These are phyloP conservation scores for Malurus leucopterus DNA, from an alignment of 2,797 vertebrate genomes.

Conservation along the genomic window DNA sequence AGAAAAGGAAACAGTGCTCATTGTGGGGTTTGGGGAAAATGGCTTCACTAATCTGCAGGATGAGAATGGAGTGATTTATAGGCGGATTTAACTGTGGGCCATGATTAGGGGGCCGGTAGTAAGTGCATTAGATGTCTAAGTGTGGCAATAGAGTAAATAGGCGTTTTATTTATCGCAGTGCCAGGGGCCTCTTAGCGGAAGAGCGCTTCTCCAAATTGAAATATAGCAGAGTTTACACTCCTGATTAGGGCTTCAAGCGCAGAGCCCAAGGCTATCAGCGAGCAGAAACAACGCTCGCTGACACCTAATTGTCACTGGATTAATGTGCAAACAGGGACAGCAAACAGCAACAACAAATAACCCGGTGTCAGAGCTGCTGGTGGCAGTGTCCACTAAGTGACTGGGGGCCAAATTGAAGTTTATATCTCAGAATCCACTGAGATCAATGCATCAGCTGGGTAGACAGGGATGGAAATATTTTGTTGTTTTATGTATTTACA, in stretches of 20 bases:
- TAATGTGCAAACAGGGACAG: constrained; percentile 91
- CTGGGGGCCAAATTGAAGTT: constrained; percentile 77
- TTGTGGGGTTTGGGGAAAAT: constrained; percentile 92
- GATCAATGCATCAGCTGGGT: constrained; percentile 61
- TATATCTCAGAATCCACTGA: constrained; percentile 68
- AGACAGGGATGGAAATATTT: constrained; percentile 41
- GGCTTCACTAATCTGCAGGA: constrained; percentile 92
- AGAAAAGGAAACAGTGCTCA: constrained; percentile 92
- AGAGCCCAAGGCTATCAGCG: constrained; percentile 96
- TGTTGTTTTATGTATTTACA: constrained; percentile 1
- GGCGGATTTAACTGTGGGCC: constrained; percentile 85
- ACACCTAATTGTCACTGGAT: constrained; percentile 97
- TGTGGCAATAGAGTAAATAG: constrained; percentile 97
- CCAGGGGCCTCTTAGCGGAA: constrained; percentile 98
- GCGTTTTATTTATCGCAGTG: constrained; percentile 99
- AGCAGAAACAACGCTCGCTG: constrained; percentile 88
- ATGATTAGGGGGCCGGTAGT: constrained; percentile 92
- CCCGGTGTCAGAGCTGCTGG: constrained; percentile 76
- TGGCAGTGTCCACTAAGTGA: constrained; percentile 80
- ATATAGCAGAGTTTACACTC: constrained; percentile 99
- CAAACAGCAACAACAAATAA: constrained; percentile 82
- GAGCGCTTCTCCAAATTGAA: constrained; percentile 99
- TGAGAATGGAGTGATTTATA: constrained; percentile 92
- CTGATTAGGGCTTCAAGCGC: constrained; percentile 98
- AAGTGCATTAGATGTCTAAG: constrained; percentile 89